A percentile compares a stretch with the other conserved stretches of the same genome.
These are phyloP conservation scores for Drosophila parthenogenetica DNA, from an alignment of 2,888 invertebrate genomes.

Conservation along the genomic window DNA sequence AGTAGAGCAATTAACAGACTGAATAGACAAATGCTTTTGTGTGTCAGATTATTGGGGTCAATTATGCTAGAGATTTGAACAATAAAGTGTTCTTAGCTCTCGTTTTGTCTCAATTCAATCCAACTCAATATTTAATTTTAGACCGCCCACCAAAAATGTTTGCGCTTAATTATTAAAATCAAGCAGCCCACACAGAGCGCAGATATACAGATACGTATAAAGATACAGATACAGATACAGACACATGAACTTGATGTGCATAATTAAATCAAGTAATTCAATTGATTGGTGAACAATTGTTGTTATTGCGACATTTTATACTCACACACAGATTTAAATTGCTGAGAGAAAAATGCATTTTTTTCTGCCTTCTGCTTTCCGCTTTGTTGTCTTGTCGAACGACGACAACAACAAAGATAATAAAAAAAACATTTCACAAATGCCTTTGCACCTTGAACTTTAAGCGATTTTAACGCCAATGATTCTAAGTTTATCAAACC, in stretches of 20 bases:
- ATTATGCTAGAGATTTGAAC: constrained; percentile 38
- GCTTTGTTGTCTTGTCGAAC: neutral
- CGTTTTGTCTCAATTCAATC: constrained; percentile 25
- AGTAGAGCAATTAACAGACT: constrained; percentile 29
- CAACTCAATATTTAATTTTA: constrained; percentile 15
- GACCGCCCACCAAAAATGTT: constrained; percentile 31
- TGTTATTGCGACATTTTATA: constrained; percentile 24
- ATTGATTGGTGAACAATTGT: constrained; percentile 56
- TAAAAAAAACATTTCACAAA: constrained; percentile 26
- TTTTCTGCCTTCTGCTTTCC: neutral
- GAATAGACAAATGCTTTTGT: constrained; percentile 7
- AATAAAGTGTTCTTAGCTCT: constrained; percentile 23
- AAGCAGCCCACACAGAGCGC: constrained; percentile 35
- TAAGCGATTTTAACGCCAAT: neutral
- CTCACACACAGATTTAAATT: constrained; percentile 5
- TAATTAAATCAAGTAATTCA: constrained; percentile 73
- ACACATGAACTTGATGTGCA: constrained; percentile 14
- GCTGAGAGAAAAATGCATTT: constrained; percentile 17
- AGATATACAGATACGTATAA: constrained; percentile 5
- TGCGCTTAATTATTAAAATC: constrained; percentile 31
- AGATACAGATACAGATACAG: constrained; percentile 10
- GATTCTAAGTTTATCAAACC: neutral
- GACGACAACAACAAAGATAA: constrained; percentile 3
- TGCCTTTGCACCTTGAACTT: constrained; percentile 40
- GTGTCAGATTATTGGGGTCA: constrained; percentile 47